phyloP scores from a whole-genome alignment of 2,797 vertebrate genomes.

The Myioborus melanocephalus region DNA sequence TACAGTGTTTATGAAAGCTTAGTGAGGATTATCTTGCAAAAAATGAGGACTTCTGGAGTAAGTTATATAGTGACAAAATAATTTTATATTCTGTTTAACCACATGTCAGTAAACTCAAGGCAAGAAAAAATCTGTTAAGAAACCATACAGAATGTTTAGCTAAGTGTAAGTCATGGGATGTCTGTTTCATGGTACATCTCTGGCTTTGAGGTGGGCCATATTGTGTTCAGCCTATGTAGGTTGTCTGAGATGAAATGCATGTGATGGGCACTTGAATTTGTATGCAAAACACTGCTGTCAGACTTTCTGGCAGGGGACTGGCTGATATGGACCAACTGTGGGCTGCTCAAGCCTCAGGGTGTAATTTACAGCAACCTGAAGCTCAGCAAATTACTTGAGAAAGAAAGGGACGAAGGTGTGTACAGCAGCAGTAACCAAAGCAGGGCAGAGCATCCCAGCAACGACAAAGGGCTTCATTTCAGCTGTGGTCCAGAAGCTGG shows the following conservation, averaged over 20 bases:
- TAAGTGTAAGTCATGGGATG: neutral
- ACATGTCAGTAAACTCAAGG: neutral
- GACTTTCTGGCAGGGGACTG: neutral
- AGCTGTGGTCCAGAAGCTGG: neutral
- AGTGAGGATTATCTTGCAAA: neutral
- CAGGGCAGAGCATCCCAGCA: neutral
- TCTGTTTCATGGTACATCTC: neutral
- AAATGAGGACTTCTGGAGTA: neutral
- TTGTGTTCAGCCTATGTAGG: neutral
- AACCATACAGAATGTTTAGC: neutral
- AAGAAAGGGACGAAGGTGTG: neutral
- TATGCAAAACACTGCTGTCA: neutral
- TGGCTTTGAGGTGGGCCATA: neutral
- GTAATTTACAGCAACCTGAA: neutral
- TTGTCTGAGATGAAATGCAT: neutral
- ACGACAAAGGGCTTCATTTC: neutral
- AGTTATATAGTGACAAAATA: neutral
- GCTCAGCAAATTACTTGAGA: neutral
- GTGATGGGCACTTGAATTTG: neutral
- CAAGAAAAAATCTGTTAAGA: neutral
- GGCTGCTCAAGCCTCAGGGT: neutral
- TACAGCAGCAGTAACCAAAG: neutral
- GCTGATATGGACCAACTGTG: neutral
- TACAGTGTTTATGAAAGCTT: neutral
- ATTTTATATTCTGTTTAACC: conserved; percentile 13